These are phyloP conservation scores for Lamprologus lemairii DNA, from an alignment of 2,113 vertebrate species.

Conservation along the genomic window DNA sequence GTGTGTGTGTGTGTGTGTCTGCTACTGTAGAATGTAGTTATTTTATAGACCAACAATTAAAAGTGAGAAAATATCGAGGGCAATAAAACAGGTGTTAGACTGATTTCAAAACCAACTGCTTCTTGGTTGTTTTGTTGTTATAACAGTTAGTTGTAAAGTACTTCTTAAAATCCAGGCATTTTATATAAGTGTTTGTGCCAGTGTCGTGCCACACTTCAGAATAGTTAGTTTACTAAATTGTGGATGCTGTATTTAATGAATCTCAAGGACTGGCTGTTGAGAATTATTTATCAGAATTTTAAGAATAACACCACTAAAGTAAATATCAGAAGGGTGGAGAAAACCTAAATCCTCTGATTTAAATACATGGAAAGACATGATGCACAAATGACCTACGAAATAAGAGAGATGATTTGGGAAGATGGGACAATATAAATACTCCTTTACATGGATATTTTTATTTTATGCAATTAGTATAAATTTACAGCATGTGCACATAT, in stretches of 20 bases:
- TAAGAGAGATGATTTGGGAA: not conserved
- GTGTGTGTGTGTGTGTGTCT: not conserved
- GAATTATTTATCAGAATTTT: not conserved
- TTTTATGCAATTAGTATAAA: not conserved
- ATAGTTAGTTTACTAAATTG: not conserved
- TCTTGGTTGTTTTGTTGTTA: not conserved
- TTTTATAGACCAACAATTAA: not conserved
- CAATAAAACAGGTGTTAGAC: not conserved
- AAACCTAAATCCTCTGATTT: not conserved
- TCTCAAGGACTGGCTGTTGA: not conserved
- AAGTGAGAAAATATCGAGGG: not conserved
- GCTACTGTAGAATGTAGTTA: not conserved
- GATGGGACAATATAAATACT: not conserved
- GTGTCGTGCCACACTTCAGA: not conserved
- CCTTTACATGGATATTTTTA: not conserved
- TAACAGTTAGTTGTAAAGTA: not conserved
- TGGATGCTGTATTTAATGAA: not conserved
- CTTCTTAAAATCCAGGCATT: not conserved
- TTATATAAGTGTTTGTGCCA: not conserved
- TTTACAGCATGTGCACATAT: not conserved
- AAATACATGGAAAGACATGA: not conserved
- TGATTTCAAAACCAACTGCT: not conserved
- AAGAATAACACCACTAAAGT: not conserved
- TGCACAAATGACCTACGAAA: rapidly evolving
- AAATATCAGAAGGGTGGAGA: not conserved